These are phyloP conservation scores for Callimorpha dominula DNA, from an alignment of 2,888 invertebrate species.

Conservation along the genomic window DNA sequence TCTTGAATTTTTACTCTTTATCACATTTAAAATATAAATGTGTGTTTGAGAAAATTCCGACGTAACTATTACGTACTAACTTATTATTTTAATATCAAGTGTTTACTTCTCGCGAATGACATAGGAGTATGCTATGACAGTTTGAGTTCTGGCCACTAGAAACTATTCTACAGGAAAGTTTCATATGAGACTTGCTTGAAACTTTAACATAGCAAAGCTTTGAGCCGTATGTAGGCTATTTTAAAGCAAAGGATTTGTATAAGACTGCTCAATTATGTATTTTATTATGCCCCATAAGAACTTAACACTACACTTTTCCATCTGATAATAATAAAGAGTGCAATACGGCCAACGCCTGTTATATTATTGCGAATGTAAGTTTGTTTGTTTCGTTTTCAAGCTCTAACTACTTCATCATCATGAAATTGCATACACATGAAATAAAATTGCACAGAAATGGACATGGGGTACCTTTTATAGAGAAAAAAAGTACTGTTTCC, in stretches of 20 bases:
- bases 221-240: slow-evolving; percentile 1
- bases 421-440: no score
- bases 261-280: not conserved
- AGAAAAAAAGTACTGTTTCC: not conserved
- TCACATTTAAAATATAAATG: not conserved
- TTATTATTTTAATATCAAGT: slow-evolving; percentile 27
- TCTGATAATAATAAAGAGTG: not conserved
- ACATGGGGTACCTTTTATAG: not conserved
- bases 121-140: slow-evolving; percentile 21
- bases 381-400: no score
- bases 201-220: slow-evolving; percentile 20
- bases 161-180: slow-evolving; percentile 20
- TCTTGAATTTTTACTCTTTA: not conserved
- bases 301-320: no score
- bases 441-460: no score
- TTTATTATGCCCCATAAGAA: no score
- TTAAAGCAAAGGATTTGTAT: slow-evolving; percentile 2
- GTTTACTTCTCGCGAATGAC: slow-evolving; percentile 5
- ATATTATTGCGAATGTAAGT: no score
- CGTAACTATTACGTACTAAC: not conserved
- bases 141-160: slow-evolving; percentile 2
- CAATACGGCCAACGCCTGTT: not conserved
- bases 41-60: not conserved
- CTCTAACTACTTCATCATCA: no score
- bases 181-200: slow-evolving; percentile 11